Evolutionary conservation across 2,888 invertebrate species (phyloP).

Genomic region (Phyllotreta striolata): DNA sequence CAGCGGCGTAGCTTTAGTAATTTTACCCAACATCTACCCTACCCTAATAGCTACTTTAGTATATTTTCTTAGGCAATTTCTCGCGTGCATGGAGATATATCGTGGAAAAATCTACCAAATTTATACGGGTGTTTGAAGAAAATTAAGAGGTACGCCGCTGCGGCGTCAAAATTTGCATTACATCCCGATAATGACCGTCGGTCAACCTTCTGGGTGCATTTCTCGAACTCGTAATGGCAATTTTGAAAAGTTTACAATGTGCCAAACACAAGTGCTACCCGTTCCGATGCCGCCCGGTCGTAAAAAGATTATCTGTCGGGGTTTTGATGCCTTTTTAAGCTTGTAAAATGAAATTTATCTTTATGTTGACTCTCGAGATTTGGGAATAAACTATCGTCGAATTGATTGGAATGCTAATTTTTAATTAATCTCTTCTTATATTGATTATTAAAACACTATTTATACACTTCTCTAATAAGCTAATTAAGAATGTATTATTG

Average conservation of each 20-base stretch:
- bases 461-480: no score
- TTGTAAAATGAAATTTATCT: slow-evolving; percentile 20
- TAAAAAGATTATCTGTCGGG: slow-evolving; percentile 39
- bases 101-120: neutral
- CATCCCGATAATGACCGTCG: slow-evolving; percentile 27
- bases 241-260: slow-evolving; percentile 42
- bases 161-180: slow-evolving; percentile 18
- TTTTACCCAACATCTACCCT: neutral
- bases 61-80: no score
- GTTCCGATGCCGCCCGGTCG: slow-evolving; percentile 27
- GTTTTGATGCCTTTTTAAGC: slow-evolving; percentile 24
- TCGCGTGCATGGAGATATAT: no score
- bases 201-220: slow-evolving; percentile 26
- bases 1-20: slow-evolving; percentile 21
- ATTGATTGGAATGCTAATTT: no score
- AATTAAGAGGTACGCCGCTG: slow-evolving; percentile 18
- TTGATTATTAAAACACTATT: no score
- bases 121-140: neutral
- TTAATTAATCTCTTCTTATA: no score
- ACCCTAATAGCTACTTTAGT: neutral
- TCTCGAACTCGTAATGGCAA: slow-evolving; percentile 30
- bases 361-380: slow-evolving; percentile 1
- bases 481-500: no score
- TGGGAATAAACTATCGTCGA: no score
- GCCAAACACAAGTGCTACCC: slow-evolving; percentile 39